Evolutionary conservation across 2,113 vertebrate species (phyloP), one percentile per base, ranked within the genome.

Genomic region (Ophthalmolycus amberensis): DNA sequence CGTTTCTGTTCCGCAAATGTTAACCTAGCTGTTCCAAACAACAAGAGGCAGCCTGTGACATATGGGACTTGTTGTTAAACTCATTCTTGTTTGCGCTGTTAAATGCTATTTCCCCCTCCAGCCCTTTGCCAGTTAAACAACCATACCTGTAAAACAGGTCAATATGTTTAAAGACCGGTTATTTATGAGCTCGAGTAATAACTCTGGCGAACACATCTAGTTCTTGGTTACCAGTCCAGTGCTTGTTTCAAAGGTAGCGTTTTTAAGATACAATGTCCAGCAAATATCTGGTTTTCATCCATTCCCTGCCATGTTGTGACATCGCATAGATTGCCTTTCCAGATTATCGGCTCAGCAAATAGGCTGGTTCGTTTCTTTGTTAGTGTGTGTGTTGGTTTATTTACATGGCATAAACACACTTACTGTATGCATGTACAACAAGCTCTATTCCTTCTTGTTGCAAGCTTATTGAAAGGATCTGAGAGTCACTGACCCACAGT

Each of bases 11-110:
- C 22, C 20, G 58, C 48, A 75, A 80, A 64, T 60, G 77, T 85
- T 25, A 60, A 27, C 56, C 9, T 1, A 1, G 7, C 67, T 46
- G 25, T 65, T 40, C 29, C 4, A 15, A 50, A 44, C 65, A 78
- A 50, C 71, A 6, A 56, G 2, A 69, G 40, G 7, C 71, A 74
- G 25, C 59, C 40, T 62, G 40, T 22, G 12, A 56, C 58, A 40
- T 56, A 32, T 76, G 15, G n/a, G 42, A 72, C 12, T 22, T 54
- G 42, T 69, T 82, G 72, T 79, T 72, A 69, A 80, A 78, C 65
- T 59, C 5, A n/a, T 56, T 54, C 15, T 52, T 88, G 80, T 89
- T 89, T 84, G 60, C 29, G n/a, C 29, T 59, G 32, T 29, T 72
- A 2, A 14, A 37, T 14, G 9, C 12, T 70, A 25, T 77, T 73